Conservation (phyloP, 2,888 invertebrate species). For the Leistus spinibarbis region DNA sequence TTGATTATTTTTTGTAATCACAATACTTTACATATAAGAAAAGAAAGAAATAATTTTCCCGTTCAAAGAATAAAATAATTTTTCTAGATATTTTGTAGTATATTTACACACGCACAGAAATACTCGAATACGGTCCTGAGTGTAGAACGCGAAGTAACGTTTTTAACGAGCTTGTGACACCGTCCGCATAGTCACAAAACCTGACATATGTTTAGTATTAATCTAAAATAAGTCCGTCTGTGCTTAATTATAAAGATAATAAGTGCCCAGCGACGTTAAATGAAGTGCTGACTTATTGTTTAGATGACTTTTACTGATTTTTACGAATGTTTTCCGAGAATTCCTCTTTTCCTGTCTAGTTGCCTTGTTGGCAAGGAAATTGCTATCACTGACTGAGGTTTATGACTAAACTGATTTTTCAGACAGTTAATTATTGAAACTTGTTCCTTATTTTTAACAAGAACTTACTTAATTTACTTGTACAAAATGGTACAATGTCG, state of each 20-base stretch:
- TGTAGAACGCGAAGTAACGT: not conserved
- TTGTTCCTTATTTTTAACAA: too few relatives aligned
- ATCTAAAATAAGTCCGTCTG: slow-evolving; percentile 47
- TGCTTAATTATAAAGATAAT: slow-evolving; percentile 48
- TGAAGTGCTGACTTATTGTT: slow-evolving; percentile 34
- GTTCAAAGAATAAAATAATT: too few relatives aligned
- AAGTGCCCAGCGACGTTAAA: slow-evolving; percentile 42
- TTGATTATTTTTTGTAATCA: too few relatives aligned
- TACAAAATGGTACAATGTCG: too few relatives aligned
- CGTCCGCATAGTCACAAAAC: slow-evolving; percentile 24
- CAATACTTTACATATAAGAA: too few relatives aligned
- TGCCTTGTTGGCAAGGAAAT: slow-evolving; percentile 10
- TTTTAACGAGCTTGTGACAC: slow-evolving; percentile 27
- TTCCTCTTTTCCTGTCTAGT: not conserved
- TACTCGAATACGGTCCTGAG: not conserved
- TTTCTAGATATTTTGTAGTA: too few relatives aligned
- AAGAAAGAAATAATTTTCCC: too few relatives aligned
- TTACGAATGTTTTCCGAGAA: slow-evolving; percentile 21
- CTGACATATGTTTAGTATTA: slow-evolving; percentile 47
- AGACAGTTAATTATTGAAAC: not conserved
- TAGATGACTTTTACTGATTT: slow-evolving; percentile 33
- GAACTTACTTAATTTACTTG: too few relatives aligned
- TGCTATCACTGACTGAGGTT: not conserved
- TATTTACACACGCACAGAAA: too few relatives aligned
- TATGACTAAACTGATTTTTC: not conserved